Evolutionary conservation across 2,888 invertebrate genomes (phyloP).

Genomic region (Epinotia demarniana): DNA sequence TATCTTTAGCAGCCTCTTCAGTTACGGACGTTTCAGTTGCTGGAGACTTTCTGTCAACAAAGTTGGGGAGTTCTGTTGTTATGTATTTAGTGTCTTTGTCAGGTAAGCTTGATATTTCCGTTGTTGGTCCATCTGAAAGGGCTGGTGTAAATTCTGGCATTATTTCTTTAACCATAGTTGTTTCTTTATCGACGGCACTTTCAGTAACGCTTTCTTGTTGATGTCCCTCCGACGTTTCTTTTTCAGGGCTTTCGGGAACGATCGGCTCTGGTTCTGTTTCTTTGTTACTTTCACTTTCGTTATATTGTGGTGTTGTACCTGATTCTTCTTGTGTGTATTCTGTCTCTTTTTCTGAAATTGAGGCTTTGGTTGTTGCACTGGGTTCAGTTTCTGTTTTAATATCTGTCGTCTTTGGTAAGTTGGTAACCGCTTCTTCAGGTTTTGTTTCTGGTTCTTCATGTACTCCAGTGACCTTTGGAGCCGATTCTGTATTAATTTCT

Average conservation of each 20-base stretch:
- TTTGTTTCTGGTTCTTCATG: slow-evolving; percentile 25
- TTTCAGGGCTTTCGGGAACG: not conserved
- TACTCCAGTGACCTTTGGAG: slow-evolving; percentile 9
- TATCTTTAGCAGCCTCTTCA: slow-evolving; percentile 16
- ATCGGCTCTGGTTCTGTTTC: not conserved
- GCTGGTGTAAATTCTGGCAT: slow-evolving; percentile 3
- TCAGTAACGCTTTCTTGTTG: slow-evolving; percentile 19
- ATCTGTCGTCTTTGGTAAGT: slow-evolving; percentile 14
- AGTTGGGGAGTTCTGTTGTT: slow-evolving; percentile 5
- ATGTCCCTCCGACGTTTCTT: slow-evolving; percentile 12
- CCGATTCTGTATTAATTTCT: slow-evolving; percentile 20
- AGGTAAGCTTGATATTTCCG: slow-evolving; percentile 20
- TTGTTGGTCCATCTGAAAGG: slow-evolving; percentile 13
- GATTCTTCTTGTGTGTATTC: not conserved
- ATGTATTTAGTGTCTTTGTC: slow-evolving; percentile 17
- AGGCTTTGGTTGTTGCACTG: slow-evolving; percentile 10
- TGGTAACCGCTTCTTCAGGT: slow-evolving; percentile 14
- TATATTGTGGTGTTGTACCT: slow-evolving; percentile 6
- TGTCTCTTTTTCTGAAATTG: slow-evolving; percentile 9
- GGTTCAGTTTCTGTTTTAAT: slow-evolving; percentile 11
- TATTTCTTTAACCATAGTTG: slow-evolving; percentile 15
- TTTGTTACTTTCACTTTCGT: slow-evolving; percentile 22
- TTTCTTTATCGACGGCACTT: not conserved
- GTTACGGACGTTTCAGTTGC: not conserved
- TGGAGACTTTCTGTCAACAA: not conserved